Evolutionary conservation across 2,113 vertebrate species (phyloP).

Genomic region (Syrmaticus mikado): DNA sequence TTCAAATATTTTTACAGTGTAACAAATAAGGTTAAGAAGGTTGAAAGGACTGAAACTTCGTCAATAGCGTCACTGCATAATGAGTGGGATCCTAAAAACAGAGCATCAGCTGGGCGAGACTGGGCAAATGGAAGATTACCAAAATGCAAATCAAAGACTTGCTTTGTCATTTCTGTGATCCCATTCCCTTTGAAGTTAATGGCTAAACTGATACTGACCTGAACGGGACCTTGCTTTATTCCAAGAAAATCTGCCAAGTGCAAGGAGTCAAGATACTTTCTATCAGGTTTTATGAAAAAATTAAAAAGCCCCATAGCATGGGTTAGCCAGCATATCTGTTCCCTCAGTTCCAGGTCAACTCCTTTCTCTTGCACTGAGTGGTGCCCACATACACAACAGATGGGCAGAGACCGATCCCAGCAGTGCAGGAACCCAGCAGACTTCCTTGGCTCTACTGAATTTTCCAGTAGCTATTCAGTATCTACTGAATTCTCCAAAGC

Average conservation of each 20-base stretch:
- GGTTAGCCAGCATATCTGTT: background rate
- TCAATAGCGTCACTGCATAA: constrained; percentile 40
- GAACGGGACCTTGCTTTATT: constrained; percentile 47
- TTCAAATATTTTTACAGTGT: background rate
- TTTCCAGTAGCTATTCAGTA: too few relatives aligned
- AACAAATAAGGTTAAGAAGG: constrained; percentile 34
- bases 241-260: constrained; percentile 49
- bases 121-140: constrained; percentile 61
- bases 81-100: constrained; percentile 22
- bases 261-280: constrained; percentile 45
- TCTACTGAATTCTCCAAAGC: background rate
- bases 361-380: background rate
- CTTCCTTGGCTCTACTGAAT: background rate
- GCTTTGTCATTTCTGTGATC: constrained; percentile 58
- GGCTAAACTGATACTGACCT: constrained; percentile 68
- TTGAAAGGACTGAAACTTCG: constrained; percentile 39
- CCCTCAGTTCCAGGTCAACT: constrained; percentile 20
- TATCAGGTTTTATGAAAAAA: constrained; percentile 12
- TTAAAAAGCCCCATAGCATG: rapidly evolving
- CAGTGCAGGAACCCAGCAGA: background rate
- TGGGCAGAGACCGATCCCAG: background rate
- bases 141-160: constrained; percentile 65
- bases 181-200: constrained; percentile 67
- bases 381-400: background rate
- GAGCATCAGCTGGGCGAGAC: constrained; percentile 1